Evolutionary conservation across 1,140 invertebrate genomes (phyloP).

Genomic region (Ruditapes philippinarum): DNA sequence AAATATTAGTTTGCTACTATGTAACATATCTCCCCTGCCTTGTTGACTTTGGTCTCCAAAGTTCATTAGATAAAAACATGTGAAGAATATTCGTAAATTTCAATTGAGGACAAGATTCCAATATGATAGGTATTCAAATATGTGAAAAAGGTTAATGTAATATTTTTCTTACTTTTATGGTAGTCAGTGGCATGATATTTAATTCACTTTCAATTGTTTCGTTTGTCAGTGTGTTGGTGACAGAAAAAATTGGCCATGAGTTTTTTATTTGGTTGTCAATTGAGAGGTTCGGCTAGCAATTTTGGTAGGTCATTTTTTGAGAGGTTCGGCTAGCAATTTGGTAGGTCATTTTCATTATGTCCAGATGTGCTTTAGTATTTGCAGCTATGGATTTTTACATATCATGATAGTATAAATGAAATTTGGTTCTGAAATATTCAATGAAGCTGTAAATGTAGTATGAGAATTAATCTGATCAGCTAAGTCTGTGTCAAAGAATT

Average conservation of each 20-base stretch:
- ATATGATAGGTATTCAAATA: neutral
- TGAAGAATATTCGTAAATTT: too few relatives aligned
- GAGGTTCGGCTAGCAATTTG: too few relatives aligned
- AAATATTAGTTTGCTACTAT: too few relatives aligned
- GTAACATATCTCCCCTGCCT: too few relatives aligned
- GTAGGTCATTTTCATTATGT: neutral
- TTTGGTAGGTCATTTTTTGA: too few relatives aligned
- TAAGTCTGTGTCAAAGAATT: neutral
- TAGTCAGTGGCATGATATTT: neutral
- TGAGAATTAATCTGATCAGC: neutral
- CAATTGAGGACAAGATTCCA: neutral
- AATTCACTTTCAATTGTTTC: neutral
- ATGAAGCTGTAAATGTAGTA: neutral
- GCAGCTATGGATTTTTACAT: conserved; percentile 3
- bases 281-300: too few relatives aligned
- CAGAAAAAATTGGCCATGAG: neutral
- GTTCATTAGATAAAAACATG: too few relatives aligned
- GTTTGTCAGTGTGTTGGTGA: neutral
- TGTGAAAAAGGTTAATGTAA: neutral
- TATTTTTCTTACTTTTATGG: neutral
- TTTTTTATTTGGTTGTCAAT: neutral
- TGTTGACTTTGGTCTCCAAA: too few relatives aligned
- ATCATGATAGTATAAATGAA: conserved; percentile 9
- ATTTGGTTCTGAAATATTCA: neutral
- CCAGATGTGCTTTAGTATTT: conserved; percentile 12